Base-by-base conservation (phyloP, 2,113 vertebrate genomes). In the Sminthopsis crassicaudata region DNA sequence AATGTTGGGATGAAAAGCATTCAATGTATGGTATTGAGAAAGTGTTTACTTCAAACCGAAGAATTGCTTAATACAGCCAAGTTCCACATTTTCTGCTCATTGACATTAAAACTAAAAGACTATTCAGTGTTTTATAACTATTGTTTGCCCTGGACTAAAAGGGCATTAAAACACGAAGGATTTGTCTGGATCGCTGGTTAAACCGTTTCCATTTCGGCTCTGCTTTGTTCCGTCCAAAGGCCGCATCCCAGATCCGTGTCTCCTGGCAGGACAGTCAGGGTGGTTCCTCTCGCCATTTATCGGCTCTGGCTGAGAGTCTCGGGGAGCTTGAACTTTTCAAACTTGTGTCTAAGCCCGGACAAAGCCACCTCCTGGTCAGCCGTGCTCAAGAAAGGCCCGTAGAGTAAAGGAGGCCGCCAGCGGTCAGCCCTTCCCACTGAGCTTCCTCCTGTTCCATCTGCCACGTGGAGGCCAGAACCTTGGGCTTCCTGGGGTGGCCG, bases 11-110 rank as follows among this genome's bases (percentile, higher is more conserved):
- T 2, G 25, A 23, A 46, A 51, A 90, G 12, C 22, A 25, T 22
- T 1, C 19, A 8, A 0, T 1, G 3, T n/a, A 5, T 25, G n/a
- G 50, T 11, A 22, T 53, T 23, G 24, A 2, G 0, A 16, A 8
- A 3, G 1, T 36, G n/a, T 4, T 27, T 42, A 1, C 57, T 51
- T 46, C 2, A 36, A 3, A 16, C 30, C 5, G 30, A 30, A 60
- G 26, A 36, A 16, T 30, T 67, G 30, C 10, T 67, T 1, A 67
- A 10, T 30, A 67, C 60, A 16, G 3, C 24, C 12, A 36, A 60
- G 30, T 36, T 30, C 12, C 60, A 67, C 30, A 67, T 67, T 67
- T 67, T 67, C 60, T 67, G 3, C 60, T 67, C 60, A 67, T 67
- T 36, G 30, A 36, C 12, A 67, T 14, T 12, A 14, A 67, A 67